Percentiles rank a stretch among this genome's conserved stretches.
phyloP scores from a whole-genome alignment of 2,888 invertebrate genomes.

The Cryptus armator region DNA sequence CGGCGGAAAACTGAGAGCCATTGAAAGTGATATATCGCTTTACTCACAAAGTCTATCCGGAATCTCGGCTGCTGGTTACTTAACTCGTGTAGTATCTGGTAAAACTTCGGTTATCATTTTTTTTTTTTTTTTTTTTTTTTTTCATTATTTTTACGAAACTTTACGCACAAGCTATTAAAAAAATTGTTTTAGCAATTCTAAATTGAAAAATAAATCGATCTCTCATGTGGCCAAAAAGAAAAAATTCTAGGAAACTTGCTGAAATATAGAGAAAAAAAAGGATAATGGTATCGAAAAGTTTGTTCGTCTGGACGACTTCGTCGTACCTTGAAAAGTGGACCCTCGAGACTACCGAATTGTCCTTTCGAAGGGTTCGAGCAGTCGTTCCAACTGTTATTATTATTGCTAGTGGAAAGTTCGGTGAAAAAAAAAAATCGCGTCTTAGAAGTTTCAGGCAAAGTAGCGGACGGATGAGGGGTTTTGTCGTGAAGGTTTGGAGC shows the following conservation, averaged over 20 bases:
- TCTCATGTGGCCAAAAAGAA: neutral
- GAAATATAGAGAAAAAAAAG: neutral
- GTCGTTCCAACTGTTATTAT: conserved; percentile 30
- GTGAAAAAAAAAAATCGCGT: conserved; percentile 4
- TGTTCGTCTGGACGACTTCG: conserved; percentile 1
- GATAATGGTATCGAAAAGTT: conserved; percentile 32
- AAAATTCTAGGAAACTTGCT: neutral
- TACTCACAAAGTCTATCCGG: neutral
- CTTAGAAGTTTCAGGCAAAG: conserved; percentile 24
- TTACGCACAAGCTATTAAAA: neutral
- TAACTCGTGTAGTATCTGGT: neutral
- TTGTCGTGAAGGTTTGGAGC: conserved; percentile 1
- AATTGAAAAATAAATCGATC: neutral
- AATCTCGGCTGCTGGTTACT: neutral
- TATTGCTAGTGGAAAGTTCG: conserved; percentile 28
- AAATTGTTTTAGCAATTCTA: neutral
- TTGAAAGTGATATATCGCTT: conserved; percentile 18
- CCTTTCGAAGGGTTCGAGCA: neutral
- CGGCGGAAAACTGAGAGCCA: conserved; percentile 8
- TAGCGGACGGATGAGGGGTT: neutral
- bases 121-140: neutral
- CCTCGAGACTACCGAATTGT: conserved; percentile 32
- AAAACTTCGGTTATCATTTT: neutral
- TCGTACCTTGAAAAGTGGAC: conserved; percentile 5
- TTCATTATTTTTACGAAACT: too few relatives aligned